phyloP scores from a whole-genome alignment of 2,113 vertebrate species.

The Leptobrachium leishanense region DNA sequence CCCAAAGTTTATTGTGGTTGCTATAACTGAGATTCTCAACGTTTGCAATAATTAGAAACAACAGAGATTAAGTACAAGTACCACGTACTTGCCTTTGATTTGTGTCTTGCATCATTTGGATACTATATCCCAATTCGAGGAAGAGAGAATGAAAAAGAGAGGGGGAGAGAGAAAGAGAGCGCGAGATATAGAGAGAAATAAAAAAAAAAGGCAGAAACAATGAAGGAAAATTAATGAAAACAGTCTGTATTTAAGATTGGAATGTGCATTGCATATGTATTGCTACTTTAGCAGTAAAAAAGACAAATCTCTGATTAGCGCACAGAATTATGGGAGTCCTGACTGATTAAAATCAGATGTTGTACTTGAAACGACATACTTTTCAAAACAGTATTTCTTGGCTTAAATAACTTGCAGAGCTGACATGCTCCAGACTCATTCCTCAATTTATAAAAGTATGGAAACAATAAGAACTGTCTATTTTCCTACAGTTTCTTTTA shows the following conservation, averaged over 20 bases:
- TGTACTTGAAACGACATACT: neutral
- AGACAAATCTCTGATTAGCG: neutral
- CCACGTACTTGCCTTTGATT: too few relatives aligned
- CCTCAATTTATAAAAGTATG: neutral
- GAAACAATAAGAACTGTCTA: neutral
- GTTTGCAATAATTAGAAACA: too few relatives aligned
- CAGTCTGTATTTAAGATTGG: neutral
- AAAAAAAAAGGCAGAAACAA: too few relatives aligned
- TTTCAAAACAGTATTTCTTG: slow-evolving; percentile 8
- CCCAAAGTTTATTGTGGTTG: too few relatives aligned
- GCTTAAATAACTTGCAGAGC: neutral
- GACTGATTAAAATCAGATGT: slow-evolving; percentile 36
- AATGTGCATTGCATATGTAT: neutral
- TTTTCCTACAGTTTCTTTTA: neutral
- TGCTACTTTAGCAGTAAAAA: slow-evolving; percentile 1
- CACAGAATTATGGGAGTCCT: slow-evolving; percentile 3
- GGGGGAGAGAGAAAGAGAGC: too few relatives aligned
- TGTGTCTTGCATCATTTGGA: too few relatives aligned
- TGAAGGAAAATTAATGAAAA: too few relatives aligned
- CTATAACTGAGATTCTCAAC: too few relatives aligned
- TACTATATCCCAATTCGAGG: too few relatives aligned
- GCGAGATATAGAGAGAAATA: too few relatives aligned
- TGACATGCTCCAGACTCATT: neutral
- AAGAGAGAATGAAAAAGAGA: too few relatives aligned
- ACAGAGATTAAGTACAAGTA: too few relatives aligned